Base-by-base conservation (phyloP, 2,888 invertebrate genomes). In the Drosophila formosana region DNA sequence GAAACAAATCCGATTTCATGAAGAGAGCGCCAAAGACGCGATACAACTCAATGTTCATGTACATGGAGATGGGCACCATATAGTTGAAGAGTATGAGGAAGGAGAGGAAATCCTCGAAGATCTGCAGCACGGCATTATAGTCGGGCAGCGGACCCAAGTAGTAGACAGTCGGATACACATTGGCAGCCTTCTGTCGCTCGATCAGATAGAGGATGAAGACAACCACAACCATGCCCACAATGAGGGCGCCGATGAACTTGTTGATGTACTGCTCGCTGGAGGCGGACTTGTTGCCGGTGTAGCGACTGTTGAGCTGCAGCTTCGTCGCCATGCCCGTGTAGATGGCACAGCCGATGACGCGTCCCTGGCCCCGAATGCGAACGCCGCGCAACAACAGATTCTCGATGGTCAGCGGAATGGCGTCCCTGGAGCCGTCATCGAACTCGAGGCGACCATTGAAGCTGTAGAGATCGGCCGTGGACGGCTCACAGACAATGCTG, bases 321-420 rank as follows among this genome's bases (percentile, higher is more conserved):
- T 97, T 97, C 0, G 97, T 97, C 77, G 96, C 95, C 91, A 95
- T 95, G 0, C 97, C 95, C 11, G 97, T 97, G 88, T 97, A 97
- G 13, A 97, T 93, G 11, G 96, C 96, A 91, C 96, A 96, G 3
- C 97, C 97, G 87, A 95, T 93, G 18, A 96, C 94, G 93, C 94
- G 95, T 69, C 95, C 95, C 0, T 96, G 97, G 84, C 97, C 97
- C 91, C 95, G 96, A 2, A 97, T 93, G 65, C 95, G 81, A 0
- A 96, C 95, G 0, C 97, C 97, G 43, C 97, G 93, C 60, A 97
- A 93, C 88, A 97, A 93, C 0, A 97, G 91, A 91, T 97, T 96
- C 45, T 96, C 96, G 1, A 95, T 94, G 1, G 94, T 93, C 1
- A 97, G 92, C 0, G 94, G 93, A 34, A 94, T 88, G 11, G 93